Conservation (phyloP, 2,888 invertebrate species). For the Bembecia ichneumoniformis region DNA sequence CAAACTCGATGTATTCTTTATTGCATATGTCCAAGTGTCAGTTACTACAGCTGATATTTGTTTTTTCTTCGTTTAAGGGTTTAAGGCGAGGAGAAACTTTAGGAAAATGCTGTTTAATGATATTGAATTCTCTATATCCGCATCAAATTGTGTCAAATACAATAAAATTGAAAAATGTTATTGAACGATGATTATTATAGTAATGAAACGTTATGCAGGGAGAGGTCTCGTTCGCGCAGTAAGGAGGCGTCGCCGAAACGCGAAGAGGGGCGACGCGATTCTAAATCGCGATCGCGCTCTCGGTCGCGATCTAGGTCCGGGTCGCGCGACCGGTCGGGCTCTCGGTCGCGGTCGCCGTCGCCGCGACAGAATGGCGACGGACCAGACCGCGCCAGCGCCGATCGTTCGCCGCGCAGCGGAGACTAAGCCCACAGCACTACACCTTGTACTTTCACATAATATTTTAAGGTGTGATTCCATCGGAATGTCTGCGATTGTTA, state of each 20-base stretch:
- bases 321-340: constrained; percentile 39
- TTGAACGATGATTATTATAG: no score
- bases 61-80: no score
- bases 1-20: no score
- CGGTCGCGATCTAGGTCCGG: constrained; percentile 37
- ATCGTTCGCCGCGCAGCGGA: constrained; percentile 60
- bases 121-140: no score
- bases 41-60: no score
- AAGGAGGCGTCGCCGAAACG: constrained; percentile 70
- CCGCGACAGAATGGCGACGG: constrained; percentile 55
- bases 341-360: constrained; percentile 38
- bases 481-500: no score
- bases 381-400: constrained; percentile 38
- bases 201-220: constrained; percentile 45
- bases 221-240: constrained; percentile 78
- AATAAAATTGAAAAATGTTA: no score
- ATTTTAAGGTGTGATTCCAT: constrained; percentile 6
- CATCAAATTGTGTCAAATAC: no score
- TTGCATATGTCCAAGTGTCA: no score
- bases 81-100: no score
- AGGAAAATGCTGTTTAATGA: no score
- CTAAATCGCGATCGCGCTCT: constrained; percentile 47
- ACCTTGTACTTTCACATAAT: constrained; percentile 1
- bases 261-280: constrained; percentile 48
- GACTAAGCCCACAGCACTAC: constrained; percentile 26